Evolutionary conservation across 35 echinoderm and acorn worm species (phyloP), one percentile per base, ranked within the genome.

Genomic region (Ophiothrix spiculata): DNA sequence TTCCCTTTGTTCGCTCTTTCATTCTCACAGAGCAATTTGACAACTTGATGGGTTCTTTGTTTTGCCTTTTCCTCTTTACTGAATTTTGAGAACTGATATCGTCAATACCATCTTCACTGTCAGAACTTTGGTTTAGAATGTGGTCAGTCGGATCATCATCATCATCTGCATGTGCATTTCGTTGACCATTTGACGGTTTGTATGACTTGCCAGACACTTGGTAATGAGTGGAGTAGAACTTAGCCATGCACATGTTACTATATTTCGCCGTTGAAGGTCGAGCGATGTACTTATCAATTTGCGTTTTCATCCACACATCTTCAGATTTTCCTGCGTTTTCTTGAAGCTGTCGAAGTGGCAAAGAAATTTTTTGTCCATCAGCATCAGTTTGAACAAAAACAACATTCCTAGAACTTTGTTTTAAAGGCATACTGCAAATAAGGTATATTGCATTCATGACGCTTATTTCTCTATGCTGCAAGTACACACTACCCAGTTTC

Each of bases 391-490:
- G 76, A 39, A 37, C 28, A 31, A 78, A 79, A 29, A 64, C 77
- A 56, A 86, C 83, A 17, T 35, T 64, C 64, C 79, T 21, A 2
- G 76, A 81, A 64, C 82, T 86, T 12, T 80, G 32, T 79, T 80
- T 85, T 39, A 90, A 86, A 11, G 39, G 41, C 39, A 94, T 77
- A 34, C 88, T 73, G 63, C 40, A 46, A 73, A 88, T 75, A 28
- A 74, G 79, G 84, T 87, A 95, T 16, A 95, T 78, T 40, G 85
- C 86, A 38, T 87, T 86, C 82, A 88, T 56, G 37, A 85, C 86
- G 54, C 38, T 54, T 56, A 87, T 21, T 38, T 87, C 86, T 54
- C 86, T 76, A 39, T 86, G 39, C 33, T 87, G 75, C 45, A 87
- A 39, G 64, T 87, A 79, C 13, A 87, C 77, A 87, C 32, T 39